Conservation (phyloP, 2,888 invertebrate genomes). For the Apoda limacodes region DNA sequence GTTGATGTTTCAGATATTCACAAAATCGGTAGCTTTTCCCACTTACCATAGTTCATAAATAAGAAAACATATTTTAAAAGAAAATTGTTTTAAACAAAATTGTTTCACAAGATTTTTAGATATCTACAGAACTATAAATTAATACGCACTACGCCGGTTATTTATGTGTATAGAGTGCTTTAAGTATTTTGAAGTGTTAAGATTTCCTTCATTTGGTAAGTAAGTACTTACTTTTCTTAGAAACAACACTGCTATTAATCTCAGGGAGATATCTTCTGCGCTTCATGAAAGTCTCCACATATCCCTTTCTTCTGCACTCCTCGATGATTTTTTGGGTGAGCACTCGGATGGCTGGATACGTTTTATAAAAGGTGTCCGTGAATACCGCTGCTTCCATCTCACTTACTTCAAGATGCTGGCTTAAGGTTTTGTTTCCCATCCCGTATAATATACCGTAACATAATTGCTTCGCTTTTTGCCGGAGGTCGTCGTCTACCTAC, state of each 20-base stretch:
- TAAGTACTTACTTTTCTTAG: slow-evolving; percentile 68
- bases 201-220: no score
- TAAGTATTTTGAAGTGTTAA: no score
- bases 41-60: no score
- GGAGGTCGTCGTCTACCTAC: slow-evolving; percentile 78
- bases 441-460: slow-evolving; percentile 98
- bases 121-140: no score
- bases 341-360: slow-evolving; percentile 76
- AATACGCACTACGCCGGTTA: no score
- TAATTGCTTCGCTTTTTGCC: slow-evolving; percentile 91
- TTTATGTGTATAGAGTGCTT: no score
- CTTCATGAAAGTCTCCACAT: slow-evolving; percentile 85
- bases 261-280: slow-evolving; percentile 83
- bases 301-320: slow-evolving; percentile 77
- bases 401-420: slow-evolving; percentile 81
- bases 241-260: slow-evolving; percentile 72
- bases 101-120: no score
- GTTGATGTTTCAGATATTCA: no score
- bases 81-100: no score
- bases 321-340: slow-evolving; percentile 68
- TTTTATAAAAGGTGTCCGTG: slow-evolving; percentile 83
- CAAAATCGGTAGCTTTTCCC: no score
- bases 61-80: no score
- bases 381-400: slow-evolving; percentile 85
- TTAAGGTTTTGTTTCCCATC: slow-evolving; percentile 87